A percentile compares a stretch with the other conserved stretches of the same genome.
phyloP scores from a whole-genome alignment of 30 jellyfish, hydroid and myxozoan species.

The Cassiopea xamachana region DNA sequence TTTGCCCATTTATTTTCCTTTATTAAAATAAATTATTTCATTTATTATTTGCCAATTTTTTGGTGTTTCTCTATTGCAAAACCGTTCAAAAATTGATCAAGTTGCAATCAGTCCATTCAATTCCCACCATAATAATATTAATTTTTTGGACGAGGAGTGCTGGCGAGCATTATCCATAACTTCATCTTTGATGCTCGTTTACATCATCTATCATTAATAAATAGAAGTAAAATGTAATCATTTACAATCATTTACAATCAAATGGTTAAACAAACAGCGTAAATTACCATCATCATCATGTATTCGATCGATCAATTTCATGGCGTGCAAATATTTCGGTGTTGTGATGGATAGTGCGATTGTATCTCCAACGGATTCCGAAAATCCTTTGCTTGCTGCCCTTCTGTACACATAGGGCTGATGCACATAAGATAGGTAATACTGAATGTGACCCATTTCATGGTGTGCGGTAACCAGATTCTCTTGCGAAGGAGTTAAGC shows the following conservation, averaged over 20 bases:
- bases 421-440: slow-evolving; percentile 58
- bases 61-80: too few species aligned
- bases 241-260: not conserved
- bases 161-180: too few species aligned
- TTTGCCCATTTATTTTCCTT: too few species aligned
- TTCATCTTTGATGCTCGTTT: too few species aligned
- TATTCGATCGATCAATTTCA: slow-evolving; percentile 52
- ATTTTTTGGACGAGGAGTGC: too few species aligned
- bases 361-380: slow-evolving; percentile 88
- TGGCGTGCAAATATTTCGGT: slow-evolving; percentile 73
- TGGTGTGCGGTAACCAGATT: slow-evolving; percentile 78
- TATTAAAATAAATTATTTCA: too few species aligned
- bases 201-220: too few species aligned
- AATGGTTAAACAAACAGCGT: not conserved
- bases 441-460: slow-evolving; percentile 89
- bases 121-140: too few species aligned
- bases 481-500: slow-evolving; percentile 70
- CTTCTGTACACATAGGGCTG: slow-evolving; percentile 76
- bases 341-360: slow-evolving; percentile 77
- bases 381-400: slow-evolving; percentile 89
- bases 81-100: too few species aligned
- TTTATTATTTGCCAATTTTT: too few species aligned
- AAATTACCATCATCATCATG: slow-evolving; percentile 62
- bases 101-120: too few species aligned
- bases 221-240: too few species aligned